Base-by-base conservation (phyloP, 23 tunicate species). In the Halocynthia roretzi region DNA sequence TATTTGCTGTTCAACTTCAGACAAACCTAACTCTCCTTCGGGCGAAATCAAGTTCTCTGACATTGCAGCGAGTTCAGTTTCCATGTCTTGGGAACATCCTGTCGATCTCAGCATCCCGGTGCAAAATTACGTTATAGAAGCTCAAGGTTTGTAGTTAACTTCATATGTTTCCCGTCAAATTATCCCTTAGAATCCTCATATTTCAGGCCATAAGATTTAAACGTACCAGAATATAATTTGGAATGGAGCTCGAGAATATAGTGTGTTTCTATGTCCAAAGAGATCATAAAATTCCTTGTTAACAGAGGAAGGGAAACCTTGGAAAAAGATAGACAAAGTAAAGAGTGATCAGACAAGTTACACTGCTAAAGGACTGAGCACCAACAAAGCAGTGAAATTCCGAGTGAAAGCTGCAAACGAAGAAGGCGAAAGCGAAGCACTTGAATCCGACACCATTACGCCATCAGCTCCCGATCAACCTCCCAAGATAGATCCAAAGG, bases 401-500 rank as follows among this genome's bases (percentile, higher is more conserved):
- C 62, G 98, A 56, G 98, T 92, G 19, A 86, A 76, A 71, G 77
- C 92, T 11, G 10, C 77, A 51, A 92, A 92, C 68, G 84, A 86
- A 61, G 85, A 86, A 55, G 98, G 98, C n/a, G 56, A 56, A 19
- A 86, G 92, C 72, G 92, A 82, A 23, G 85, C 92, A 44, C 82
- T 92, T 2, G 98, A 86, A 65, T 92, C 98, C 0, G 75, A 76
- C 53, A 40, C 71, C 8, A 81, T 92, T 55, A 86, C 98, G 6
- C 98, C 98, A 7, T 10, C 79, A 12, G 80, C 87, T 50, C 87
- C 87, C 6, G 92, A 80, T 61, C 77, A 77, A 56, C 84, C 98
- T 40, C 98, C 98, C 12, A 51, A 66, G 40, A 81, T 92, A 48
- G 98, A 92, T 69, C 92, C 84, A 61, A 83, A 92, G 85, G 98